Evolutionary conservation across 2,797 vertebrate genomes (phyloP).

Genomic region (Spatula versicolor): DNA sequence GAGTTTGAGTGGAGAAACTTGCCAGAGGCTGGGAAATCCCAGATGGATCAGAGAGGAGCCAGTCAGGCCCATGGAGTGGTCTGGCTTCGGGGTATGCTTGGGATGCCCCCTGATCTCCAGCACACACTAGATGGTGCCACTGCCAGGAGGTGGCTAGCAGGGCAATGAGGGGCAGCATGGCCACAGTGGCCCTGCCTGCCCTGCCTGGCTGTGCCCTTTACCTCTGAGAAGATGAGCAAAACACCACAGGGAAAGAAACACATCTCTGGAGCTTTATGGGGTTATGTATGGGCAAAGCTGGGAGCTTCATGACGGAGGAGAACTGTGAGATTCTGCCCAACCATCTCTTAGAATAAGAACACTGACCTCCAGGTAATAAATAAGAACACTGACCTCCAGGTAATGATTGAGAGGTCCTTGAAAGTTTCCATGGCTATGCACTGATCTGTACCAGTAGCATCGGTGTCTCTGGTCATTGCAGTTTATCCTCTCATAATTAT

Average conservation of each 20-base stretch:
- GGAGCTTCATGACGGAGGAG: neutral
- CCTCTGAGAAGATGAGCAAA: neutral
- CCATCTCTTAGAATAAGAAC: neutral
- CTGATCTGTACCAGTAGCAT: neutral
- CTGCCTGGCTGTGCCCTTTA: neutral
- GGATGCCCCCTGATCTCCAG: neutral
- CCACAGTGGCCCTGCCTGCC: fast-evolving
- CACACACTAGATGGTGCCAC: neutral
- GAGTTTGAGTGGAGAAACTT: neutral
- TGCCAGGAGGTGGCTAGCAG: neutral
- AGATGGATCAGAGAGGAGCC: neutral
- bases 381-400: neutral
- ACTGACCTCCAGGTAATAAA: neutral
- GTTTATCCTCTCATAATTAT: neutral
- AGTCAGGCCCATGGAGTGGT: neutral
- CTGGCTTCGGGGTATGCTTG: neutral
- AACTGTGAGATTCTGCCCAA: neutral
- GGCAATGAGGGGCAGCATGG: fast-evolving
- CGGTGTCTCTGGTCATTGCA: neutral
- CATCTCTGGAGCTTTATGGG: neutral
- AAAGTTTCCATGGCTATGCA: neutral
- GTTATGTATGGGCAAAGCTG: neutral
- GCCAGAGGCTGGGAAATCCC: neutral
- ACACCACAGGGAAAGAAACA: fast-evolving
- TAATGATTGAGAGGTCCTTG: neutral